Evolutionary conservation across 2,113 vertebrate genomes (phyloP).

Genomic region (Anarhynchus alexandrinus): DNA sequence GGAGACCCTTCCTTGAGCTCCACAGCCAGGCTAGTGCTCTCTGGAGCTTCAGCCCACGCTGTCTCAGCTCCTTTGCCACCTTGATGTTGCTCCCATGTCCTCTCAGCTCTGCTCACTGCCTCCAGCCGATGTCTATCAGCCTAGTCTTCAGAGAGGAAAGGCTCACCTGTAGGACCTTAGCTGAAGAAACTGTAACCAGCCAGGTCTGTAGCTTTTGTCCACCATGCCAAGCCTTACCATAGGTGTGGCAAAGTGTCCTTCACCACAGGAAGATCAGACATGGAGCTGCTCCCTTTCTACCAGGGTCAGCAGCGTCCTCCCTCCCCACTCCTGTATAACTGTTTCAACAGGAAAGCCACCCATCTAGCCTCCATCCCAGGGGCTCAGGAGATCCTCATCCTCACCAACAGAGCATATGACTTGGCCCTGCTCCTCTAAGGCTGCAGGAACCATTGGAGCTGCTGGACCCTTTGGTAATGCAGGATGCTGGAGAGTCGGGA

Average conservation of each 20-base stretch:
- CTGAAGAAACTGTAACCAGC: neutral
- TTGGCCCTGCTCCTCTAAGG: neutral
- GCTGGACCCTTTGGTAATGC: no score
- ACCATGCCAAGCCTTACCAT: neutral
- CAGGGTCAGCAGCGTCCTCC: neutral
- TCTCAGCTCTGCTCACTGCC: neutral
- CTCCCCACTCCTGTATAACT: neutral
- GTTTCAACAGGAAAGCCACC: neutral
- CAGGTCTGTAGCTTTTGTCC: neutral
- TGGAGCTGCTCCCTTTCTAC: neutral
- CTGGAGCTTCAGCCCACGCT: neutral
- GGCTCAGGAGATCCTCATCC: neutral
- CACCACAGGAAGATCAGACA: neutral
- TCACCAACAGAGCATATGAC: neutral
- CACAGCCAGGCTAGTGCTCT: neutral
- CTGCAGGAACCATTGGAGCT: neutral
- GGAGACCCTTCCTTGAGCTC: neutral
- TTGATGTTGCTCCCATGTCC: neutral
- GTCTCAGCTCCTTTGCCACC: neutral
- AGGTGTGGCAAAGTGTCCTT: neutral
- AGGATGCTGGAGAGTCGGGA: neutral
- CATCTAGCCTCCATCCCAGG: neutral
- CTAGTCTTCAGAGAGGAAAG: neutral
- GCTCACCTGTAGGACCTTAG: neutral
- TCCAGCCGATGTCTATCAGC: neutral